Evolutionary conservation across 2,113 vertebrate species (phyloP), one percentile per base, ranked within the genome.

Genomic region (Sphyrna mokarran): DNA sequence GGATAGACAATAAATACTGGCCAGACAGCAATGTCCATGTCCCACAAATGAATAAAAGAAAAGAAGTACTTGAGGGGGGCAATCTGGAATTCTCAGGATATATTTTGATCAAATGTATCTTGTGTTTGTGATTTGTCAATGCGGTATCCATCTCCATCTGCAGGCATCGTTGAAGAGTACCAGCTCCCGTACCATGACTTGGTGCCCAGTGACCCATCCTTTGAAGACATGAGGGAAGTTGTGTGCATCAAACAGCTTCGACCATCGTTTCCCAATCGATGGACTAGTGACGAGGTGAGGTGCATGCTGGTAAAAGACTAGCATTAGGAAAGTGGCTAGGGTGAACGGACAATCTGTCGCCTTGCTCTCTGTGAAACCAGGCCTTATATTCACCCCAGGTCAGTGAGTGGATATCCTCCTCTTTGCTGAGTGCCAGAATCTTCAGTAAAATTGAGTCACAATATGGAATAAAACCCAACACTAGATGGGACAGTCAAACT

Each of bases 111-210:
- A 43, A 63, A 48, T 63, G 58, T 18, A 85, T n/a, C 66, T 86
- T 29, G 70, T n/a, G 10, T 54, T 33, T 86, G 13, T 89, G 61
- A 14, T 95, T 40, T 89, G 78, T 40, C 23, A n/a, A 37, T 5
- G 33, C n/a, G 63, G 78, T 4, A 22, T 72, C 3, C 68, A 40
- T 40, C 86, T 61, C 40, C 40, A 29, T 72, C n/a, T 96, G 40
- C 96, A 99, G 99, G 99, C 70, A 99, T 99, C 95, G 98, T 99
- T 63, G 99, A 99, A 96, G 99, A 99, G 96, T 99, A 99, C 96
- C 99, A 99, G 97, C 97, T 99, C 80, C 99, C 99, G 0, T 99
- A 99, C 95, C 98, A 99, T 0, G 99, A 99, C 96, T 97, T 98
- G 0, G 99, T 99, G 96, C 98, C 99, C 54, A 98, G 97, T 0